Conservation (phyloP, 1,140 invertebrate genomes). For the Thalassaphorura encarpata region DNA sequence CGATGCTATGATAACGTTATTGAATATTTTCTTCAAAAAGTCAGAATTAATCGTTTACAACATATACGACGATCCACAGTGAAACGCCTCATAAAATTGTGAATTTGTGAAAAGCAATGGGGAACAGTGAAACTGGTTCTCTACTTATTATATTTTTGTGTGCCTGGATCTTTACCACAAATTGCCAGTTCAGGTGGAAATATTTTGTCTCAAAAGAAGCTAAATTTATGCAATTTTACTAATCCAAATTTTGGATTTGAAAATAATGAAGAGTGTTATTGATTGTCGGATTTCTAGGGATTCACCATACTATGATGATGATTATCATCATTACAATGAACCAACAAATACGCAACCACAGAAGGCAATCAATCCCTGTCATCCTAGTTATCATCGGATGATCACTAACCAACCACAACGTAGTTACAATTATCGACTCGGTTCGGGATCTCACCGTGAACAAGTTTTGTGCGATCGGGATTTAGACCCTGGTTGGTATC, state of each 20-base stretch:
- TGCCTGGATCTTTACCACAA: neutral
- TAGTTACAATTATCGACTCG: conserved; percentile 33
- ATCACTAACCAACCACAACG: conserved; percentile 27
- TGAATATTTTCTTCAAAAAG: too few species aligned
- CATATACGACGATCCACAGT: too few species aligned
- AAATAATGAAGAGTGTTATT: too few species aligned
- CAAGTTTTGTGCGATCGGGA: conserved; percentile 31
- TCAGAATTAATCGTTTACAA: too few species aligned
- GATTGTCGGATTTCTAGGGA: too few species aligned
- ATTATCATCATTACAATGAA: neutral
- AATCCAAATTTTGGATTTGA: too few species aligned
- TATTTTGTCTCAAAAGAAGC: too few species aligned
- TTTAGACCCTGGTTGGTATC: conserved; percentile 31
- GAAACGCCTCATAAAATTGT: too few species aligned
- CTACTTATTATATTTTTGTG: conserved; percentile 4
- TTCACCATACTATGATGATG: neutral
- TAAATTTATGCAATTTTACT: too few species aligned
- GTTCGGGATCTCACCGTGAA: conserved; percentile 19
- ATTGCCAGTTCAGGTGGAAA: neutral
- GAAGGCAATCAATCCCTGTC: conserved; percentile 26
- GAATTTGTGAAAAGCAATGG: too few species aligned
- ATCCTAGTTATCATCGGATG: conserved; percentile 25
- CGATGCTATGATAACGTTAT: too few species aligned
- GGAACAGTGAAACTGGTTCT: too few species aligned
- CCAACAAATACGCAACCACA: neutral